phyloP scores from a whole-genome alignment of 2,888 invertebrate species.

The Leucophora obtusa region DNA sequence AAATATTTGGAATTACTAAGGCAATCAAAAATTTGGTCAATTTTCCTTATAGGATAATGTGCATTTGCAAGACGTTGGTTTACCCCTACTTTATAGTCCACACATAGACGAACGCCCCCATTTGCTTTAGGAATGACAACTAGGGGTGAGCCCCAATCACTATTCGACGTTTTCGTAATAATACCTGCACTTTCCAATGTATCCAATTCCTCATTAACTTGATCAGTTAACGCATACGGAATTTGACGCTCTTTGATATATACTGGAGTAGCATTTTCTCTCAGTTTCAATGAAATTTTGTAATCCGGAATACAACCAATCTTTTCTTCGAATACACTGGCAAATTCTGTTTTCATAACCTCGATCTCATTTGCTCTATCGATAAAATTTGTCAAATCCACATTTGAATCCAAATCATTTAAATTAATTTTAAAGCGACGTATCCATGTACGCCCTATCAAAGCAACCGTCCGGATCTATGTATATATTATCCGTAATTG shows the following conservation, averaged over 20 bases:
- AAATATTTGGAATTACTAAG: too few relatives aligned
- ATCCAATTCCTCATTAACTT: slow-evolving; percentile 28
- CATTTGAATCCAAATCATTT: too few relatives aligned
- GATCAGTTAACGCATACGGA: slow-evolving; percentile 21
- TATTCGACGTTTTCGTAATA: slow-evolving; percentile 11
- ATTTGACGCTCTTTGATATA: slow-evolving; percentile 28
- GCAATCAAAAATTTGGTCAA: too few relatives aligned
- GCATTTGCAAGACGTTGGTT: too few relatives aligned
- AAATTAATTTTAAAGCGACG: too few relatives aligned
- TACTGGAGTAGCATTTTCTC: background rate
- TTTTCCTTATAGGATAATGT: too few relatives aligned
- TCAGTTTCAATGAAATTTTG: slow-evolving; percentile 20
- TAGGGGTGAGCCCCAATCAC: slow-evolving; percentile 26
- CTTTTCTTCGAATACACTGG: background rate
- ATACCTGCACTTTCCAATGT: slow-evolving; percentile 23
- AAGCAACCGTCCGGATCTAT: background rate
- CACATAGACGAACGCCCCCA: slow-evolving; percentile 22
- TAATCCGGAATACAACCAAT: background rate
- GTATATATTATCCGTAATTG: background rate
- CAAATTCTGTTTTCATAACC: background rate
- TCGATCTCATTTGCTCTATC: too few relatives aligned
- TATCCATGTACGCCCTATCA: background rate
- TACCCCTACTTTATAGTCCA: too few relatives aligned
- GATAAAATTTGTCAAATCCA: too few relatives aligned
- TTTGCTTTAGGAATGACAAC: slow-evolving; percentile 49